Evolutionary conservation across 2,888 invertebrate genomes (phyloP).

Genomic region (Amiota mariae): DNA sequence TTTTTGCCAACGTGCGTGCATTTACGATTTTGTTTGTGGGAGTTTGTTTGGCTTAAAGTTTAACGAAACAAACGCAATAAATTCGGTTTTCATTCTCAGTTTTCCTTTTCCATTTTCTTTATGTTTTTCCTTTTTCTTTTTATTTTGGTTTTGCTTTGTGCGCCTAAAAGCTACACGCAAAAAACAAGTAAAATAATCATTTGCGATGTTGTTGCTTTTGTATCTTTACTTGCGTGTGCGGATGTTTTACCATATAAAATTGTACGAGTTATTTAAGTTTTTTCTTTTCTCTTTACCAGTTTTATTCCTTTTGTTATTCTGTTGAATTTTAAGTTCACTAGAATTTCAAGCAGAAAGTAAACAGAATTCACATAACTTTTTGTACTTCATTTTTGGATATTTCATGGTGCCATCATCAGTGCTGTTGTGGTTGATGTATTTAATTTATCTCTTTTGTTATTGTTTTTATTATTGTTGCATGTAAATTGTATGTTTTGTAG

Average conservation of each 20-base stretch:
- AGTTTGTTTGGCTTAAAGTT: conserved; percentile 57
- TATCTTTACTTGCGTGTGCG: conserved; percentile 32
- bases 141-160: conserved; percentile 43
- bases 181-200: neutral
- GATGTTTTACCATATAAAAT: conserved; percentile 58
- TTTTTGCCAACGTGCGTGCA: conserved; percentile 47
- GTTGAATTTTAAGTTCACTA: conserved; percentile 27
- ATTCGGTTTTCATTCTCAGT: conserved; percentile 12
- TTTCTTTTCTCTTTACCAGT: conserved; percentile 41
- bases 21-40: conserved; percentile 54
- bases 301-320: conserved; percentile 43
- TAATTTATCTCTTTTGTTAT: neutral
- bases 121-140: neutral
- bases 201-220: conserved; percentile 18
- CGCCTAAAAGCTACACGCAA: conserved; percentile 63
- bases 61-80: conserved; percentile 43
- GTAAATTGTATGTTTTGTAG: conserved; percentile 46
- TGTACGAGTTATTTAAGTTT: conserved; percentile 55
- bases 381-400: neutral
- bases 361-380: conserved; percentile 17
- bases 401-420: neutral
- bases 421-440: neutral
- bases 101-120: no score
- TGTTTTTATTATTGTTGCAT: neutral
- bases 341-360: conserved; percentile 22